Percentiles rank a stretch among this genome's conserved stretches.
These are phyloP conservation scores for Cephus sareptanus DNA, from an alignment of 2,888 invertebrate genomes.

Conservation along the genomic window DNA sequence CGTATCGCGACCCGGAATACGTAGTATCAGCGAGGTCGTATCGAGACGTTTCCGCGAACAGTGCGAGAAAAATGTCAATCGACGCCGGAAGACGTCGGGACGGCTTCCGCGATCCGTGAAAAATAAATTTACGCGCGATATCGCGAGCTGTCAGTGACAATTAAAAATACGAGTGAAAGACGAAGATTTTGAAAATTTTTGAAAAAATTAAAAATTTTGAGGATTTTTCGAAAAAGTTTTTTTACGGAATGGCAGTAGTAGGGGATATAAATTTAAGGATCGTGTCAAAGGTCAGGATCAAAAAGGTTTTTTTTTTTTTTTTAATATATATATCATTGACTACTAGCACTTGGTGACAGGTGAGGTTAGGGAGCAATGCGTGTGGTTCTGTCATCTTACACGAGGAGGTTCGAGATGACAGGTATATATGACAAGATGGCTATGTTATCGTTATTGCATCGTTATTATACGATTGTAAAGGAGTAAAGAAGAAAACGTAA, in stretches of 20 bases:
- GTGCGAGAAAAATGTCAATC: slow-evolving; percentile 24
- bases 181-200: neutral
- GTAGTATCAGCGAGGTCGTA: slow-evolving; percentile 52
- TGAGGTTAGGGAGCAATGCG: neutral
- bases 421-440: neutral
- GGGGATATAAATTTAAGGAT: neutral
- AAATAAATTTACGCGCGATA: neutral
- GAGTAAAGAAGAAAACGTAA: slow-evolving; percentile 31
- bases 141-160: neutral
- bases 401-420: neutral
- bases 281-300: neutral
- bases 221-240: neutral
- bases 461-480: neutral
- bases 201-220: too few relatives aligned
- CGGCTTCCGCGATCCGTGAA: neutral
- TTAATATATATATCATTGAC: neutral
- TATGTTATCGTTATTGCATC: neutral
- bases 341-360: neutral
- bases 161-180: neutral
- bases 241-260: neutral
- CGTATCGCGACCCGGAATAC: slow-evolving; percentile 40
- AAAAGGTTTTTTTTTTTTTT: neutral
- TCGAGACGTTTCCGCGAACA: slow-evolving; percentile 36
- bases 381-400: neutral
- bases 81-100: neutral